Base-by-base conservation (phyloP, 2,113 vertebrate species). In the Lota lota region DNA sequence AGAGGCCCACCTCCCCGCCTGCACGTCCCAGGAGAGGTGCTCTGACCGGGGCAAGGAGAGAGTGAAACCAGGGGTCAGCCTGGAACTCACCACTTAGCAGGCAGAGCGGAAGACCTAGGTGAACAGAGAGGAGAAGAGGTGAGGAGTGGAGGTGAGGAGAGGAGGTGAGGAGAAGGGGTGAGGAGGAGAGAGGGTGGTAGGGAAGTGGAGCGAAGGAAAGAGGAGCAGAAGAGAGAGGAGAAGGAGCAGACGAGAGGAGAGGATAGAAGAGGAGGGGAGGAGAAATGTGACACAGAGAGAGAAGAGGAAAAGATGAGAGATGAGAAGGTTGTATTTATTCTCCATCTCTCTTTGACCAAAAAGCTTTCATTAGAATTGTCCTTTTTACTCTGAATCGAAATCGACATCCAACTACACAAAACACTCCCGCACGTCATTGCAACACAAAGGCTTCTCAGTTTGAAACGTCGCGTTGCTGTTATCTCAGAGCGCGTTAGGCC, bases 221-320 rank as follows among this genome's bases (percentile, higher is more conserved):
- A 22, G 50, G 19, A 28, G 73, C 24, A 54, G 63, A 68, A 40
- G 50, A 51, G 53, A 59, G 56, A 20, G 51, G 20, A 14, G 53
- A 64, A 15, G 68, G 20, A 22, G 59, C 28, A 63, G 61, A 63
- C 63, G 24, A 47, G 63, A 67, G 66, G 22, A 64, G 21, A 50
- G 36, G 21, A 67, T 53, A 19, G n/a, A 7, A 54, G 54, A 1
- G 58, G 20, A n/a, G 18, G 17, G 17, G 53, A 56, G 53, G 53
- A 56, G 53, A 56, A 14, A n/a, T 1, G 20, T 0, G 58, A 22
- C 20, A 22, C 17, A 14, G 20, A 14, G 12, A 8, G 20, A 60
- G 58, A n/a, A 60, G 7, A 60, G 19, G 11, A 22, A 21, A n/a
- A 21, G 20, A 22, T 5, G 58, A 15, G 53, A 56, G 53, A n/a